Base-by-base conservation (phyloP, 2,113 vertebrate genomes). In the Mugil cephalus region DNA sequence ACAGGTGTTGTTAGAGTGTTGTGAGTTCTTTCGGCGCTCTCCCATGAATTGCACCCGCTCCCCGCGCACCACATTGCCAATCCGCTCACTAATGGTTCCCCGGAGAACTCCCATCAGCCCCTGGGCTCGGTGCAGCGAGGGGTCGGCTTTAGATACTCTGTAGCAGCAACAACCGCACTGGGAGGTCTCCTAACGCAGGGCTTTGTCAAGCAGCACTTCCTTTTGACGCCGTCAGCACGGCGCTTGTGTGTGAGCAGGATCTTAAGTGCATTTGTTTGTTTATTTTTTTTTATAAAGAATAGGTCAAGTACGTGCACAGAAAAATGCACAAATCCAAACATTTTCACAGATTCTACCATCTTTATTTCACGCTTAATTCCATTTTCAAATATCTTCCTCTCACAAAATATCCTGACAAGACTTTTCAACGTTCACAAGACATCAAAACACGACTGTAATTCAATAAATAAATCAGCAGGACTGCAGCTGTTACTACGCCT, bases 1-100 rank as follows among this genome's bases (percentile, higher is more conserved):
- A 94, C 94, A 95, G 94, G 94, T 95, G 94, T 93, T 94, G 93
- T 93, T 92, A 93, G 93, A 90, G 88, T 93, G 92, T 92, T 93
- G 90, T 91, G 90, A 93, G 89, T 91, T 91, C 79, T 82, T 86
- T 72, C 56, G 38, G 77, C 75, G 21, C 86, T 90, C 93, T 93
- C 93, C 83, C 82, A 59, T 90, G 93, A 93, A 90, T 93, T 88
- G 84, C 34, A 54, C 78, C 38, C 10, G 64, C 85, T 90, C 92
- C 93, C 93, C 13, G 69, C 56, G 78, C 78, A 79, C 82, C 82
- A 50, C 88, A 71, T 83, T 86, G 74, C 87, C 59, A 91, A 93
- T 88, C 83, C 85, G 53, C 71, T 77, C 67, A 42, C 89, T 95
- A 94, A 94, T 95, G 94, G 93, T 86, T 93, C 94, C 94, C 93